Evolutionary conservation across 2,888 invertebrate species (phyloP).

Genomic region (Pyrochroa serraticornis): DNA sequence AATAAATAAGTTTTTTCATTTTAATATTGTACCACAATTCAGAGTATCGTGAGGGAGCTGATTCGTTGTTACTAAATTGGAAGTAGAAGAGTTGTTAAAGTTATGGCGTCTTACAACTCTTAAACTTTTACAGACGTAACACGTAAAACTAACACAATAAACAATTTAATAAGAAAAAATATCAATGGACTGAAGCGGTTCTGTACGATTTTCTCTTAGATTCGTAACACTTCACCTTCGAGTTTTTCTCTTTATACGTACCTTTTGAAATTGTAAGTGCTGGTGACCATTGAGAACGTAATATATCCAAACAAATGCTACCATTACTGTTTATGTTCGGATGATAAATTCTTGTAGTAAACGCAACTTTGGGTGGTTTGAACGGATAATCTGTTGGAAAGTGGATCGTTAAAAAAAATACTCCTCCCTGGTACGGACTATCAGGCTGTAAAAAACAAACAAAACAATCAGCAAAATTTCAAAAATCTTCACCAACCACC

Average conservation of each 20-base stretch:
- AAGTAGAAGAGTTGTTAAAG: no score
- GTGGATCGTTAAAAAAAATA: conserved; percentile 99
- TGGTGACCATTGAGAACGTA: conserved; percentile 99
- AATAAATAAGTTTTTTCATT: no score
- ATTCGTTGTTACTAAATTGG: no score
- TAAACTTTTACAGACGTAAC: no score
- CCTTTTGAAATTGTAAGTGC: conserved; percentile 99
- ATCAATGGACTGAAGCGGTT: no score
- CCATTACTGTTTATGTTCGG: conserved; percentile 99
- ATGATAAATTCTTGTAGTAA: conserved; percentile 99
- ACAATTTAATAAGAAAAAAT: no score
- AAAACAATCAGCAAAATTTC: conserved; percentile 5
- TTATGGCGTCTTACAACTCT: no score
- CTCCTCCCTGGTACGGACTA: conserved; percentile 99
- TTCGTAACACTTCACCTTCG: no score
- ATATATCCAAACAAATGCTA: conserved; percentile 99
- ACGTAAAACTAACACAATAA: no score
- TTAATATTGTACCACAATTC: no score
- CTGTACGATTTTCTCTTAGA: no score
- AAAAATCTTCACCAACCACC: not conserved
- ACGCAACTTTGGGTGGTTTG: conserved; percentile 99
- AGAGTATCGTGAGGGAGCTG: no score
- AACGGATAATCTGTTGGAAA: conserved; percentile 99
- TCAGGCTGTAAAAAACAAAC: conserved; percentile 79
- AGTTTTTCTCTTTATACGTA: conserved; percentile 49